Base-by-base conservation (phyloP, 2,888 invertebrate species). In the Leucoptera coffeella region DNA sequence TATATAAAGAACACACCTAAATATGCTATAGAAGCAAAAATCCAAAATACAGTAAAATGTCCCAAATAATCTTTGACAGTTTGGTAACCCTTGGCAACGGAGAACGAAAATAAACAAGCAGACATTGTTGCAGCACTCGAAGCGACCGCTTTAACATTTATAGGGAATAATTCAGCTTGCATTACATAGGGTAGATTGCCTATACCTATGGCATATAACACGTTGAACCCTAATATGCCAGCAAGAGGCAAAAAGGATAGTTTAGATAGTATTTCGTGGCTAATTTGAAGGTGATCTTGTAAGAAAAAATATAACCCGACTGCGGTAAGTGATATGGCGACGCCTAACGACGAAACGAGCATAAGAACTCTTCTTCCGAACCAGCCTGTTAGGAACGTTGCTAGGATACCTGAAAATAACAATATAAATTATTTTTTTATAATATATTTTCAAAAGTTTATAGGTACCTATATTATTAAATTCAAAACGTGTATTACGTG, bases 81-180 rank as follows among this genome's bases (percentile, higher is more conserved):
- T 36, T 77, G 75, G 34, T 78, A 78, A 30, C 74, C 60, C 42
- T 79, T 77, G 0, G 75, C 74, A 1, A 77, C 75, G 4, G 62
- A 32, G 35, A 80, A 78, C 17, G 75, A 74, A 23, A 78, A 43
- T 0, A 74, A 36, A 13, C 77, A 76, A 0, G 75, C 73, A 34
- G 74, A 47, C 39, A 77, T 62, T 1, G 76, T 77, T 0, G 74
- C 75, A 3, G 71, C 35, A 3, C 77, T 77, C 0, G 78, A 75
- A 0, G 79, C 79, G 0, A 65, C 55, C 0, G 75, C 74, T 40
- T 79, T 80, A 0, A 80, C 75, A 32, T 77, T 78, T 0, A 76
- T 74, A 0, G 80, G 76, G 37, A 80, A 80, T 4, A 80, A 38
- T 42, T 80, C 80, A 0, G 78, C 77, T 38, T 79, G 73, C 54